Evolutionary conservation across 2,888 invertebrate genomes (phyloP).

Genomic region (Calliphora vomitoria): DNA sequence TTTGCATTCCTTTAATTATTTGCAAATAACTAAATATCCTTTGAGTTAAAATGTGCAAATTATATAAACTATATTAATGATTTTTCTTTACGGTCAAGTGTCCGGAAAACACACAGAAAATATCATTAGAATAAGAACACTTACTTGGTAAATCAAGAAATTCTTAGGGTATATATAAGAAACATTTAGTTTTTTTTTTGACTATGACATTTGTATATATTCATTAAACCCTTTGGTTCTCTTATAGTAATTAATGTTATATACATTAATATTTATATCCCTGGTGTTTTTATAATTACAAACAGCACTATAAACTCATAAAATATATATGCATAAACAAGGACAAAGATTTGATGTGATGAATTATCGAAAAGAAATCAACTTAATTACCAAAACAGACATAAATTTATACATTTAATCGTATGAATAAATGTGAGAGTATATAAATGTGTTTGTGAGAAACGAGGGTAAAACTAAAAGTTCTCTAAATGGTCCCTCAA

Average conservation of each 20-base stretch:
- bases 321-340: not conserved
- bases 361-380: conserved; percentile 35
- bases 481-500: not conserved
- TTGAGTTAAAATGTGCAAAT: not conserved
- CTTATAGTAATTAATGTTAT: too few relatives aligned
- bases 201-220: too few relatives aligned
- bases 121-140: not conserved
- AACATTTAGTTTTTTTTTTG: too few relatives aligned
- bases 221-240: too few relatives aligned
- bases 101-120: not conserved
- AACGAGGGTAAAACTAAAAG: not conserved
- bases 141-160: too few relatives aligned
- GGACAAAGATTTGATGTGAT: conserved; percentile 38
- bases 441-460: not conserved
- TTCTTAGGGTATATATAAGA: too few relatives aligned
- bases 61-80: conserved; percentile 5
- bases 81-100: not conserved
- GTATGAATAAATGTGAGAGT: not conserved
- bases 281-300: not conserved
- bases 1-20: not conserved
- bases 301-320: not conserved
- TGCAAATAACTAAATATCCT: not conserved
- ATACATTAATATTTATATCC: not conserved
- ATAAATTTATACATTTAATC: not conserved
- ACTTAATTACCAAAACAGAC: conserved; percentile 42